These are phyloP conservation scores for Cichladusa arquata DNA, from an alignment of 2,113 vertebrate genomes.

Conservation along the genomic window DNA sequence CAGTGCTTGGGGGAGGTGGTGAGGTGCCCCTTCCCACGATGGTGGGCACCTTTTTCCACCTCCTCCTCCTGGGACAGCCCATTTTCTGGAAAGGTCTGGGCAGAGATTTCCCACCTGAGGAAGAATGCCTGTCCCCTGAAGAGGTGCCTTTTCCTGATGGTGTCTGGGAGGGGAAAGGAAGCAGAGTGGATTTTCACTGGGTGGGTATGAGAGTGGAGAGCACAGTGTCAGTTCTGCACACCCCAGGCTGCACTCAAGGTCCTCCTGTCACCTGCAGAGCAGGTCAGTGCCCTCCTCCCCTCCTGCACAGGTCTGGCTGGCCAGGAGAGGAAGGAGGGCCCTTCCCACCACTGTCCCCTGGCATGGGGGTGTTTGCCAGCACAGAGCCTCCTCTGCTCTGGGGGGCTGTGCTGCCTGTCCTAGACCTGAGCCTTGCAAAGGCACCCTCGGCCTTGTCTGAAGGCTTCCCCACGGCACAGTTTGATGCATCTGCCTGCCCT, in stretches of 20 bases:
- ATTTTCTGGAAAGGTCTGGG: background rate
- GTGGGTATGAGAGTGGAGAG: background rate
- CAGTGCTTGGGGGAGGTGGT: background rate
- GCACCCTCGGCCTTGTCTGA: background rate
- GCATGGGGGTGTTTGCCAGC: background rate
- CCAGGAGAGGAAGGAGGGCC: background rate
- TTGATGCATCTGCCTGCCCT: background rate
- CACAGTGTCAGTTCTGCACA: background rate
- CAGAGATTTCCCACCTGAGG: background rate
- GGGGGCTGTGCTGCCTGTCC: background rate
- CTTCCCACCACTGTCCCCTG: background rate
- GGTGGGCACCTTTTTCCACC: background rate
- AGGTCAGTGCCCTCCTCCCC: background rate
- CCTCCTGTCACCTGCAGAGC: background rate
- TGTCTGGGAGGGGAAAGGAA: background rate
- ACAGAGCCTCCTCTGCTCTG: background rate
- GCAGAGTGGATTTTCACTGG: background rate
- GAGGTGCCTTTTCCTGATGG: background rate
- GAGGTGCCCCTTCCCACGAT: background rate
- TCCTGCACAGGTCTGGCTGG: background rate
- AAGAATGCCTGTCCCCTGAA: background rate
- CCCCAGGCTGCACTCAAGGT: background rate
- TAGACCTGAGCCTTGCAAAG: background rate
- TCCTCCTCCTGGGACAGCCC: accelerated
- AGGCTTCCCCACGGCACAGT: background rate